Base-by-base conservation (phyloP, 2,113 vertebrate genomes). In the Aphyosemion australe region DNA sequence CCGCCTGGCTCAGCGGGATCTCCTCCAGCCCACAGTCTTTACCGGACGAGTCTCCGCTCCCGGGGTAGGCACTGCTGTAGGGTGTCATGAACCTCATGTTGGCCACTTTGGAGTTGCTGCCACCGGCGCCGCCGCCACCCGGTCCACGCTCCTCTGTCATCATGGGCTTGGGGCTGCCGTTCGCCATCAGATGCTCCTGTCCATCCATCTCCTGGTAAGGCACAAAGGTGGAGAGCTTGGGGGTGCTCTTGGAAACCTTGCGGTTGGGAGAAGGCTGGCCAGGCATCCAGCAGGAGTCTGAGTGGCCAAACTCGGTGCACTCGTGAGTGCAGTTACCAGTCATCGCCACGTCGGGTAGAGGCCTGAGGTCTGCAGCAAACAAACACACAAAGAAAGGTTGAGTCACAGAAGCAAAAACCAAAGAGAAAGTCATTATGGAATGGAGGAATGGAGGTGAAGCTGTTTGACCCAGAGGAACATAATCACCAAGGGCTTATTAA, bases 221-320 rank as follows among this genome's bases (percentile, higher is more conserved):
- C 97, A 99, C 96, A 84, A 99, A 99, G 93, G 97, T 99, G 93
- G 97, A 97, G 87, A 99, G 95, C 93, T 94, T 95, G 87, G 97
- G 93, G 87, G 94, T 91, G 19, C 92, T 94, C 91, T 94, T 96
- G 91, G 94, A 51, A 52, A 54, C 93, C 92, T 95, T 95, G 92
- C 92, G 94, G 89, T 89, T 94, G 69, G 96, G 96, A 71, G 96
- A 97, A 0, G 94, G 93, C 89, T 98, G 95, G 64, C 97, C 96
- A 0, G 97, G 97, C 97, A 99, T 99, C 97, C 97, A 99, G 93
- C 97, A 99, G 48, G 96, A 94, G 87, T 98, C 97, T 0, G 97
- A 99, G 89, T 99, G 97, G 84, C 96, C 97, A 2, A 96, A 98
- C 88, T 99, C 97, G 0, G 95, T 97, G 93, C 97, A 99, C 87